Percentiles rank a stretch among this genome's conserved stretches.
These are phyloP conservation scores for Girardinichthys multiradiatus DNA, from an alignment of 2,113 vertebrate genomes.

Conservation along the genomic window DNA sequence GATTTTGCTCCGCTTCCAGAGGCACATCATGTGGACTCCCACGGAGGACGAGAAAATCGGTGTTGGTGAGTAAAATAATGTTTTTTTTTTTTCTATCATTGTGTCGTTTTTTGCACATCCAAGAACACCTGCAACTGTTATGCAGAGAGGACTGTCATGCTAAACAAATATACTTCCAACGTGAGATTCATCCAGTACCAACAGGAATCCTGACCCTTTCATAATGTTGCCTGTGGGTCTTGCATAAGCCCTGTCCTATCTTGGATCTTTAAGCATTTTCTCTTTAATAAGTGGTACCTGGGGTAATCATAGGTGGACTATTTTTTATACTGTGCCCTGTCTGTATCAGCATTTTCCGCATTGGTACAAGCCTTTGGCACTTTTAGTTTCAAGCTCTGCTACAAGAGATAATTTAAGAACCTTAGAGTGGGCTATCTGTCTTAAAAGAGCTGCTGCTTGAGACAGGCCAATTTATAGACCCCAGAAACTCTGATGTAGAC, in stretches of 20 bases:
- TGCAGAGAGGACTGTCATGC: background rate
- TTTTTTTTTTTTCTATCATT: background rate
- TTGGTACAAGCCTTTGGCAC: background rate
- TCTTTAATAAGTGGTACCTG: background rate
- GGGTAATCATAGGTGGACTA: background rate
- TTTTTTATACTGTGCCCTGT: background rate
- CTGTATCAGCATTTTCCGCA: background rate
- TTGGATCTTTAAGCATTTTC: background rate
- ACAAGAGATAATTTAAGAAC: background rate
- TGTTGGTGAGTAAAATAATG: slow-evolving; percentile 75
- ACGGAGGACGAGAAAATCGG: slow-evolving; percentile 83
- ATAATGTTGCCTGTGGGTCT: background rate
- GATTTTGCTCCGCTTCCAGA: slow-evolving; percentile 26
- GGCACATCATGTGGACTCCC: slow-evolving; percentile 80
- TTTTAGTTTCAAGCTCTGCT: background rate
- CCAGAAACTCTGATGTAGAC: background rate
- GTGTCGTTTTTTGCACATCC: no score
- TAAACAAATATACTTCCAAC: background rate
- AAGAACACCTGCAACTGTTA: background rate
- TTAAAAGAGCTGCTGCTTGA: background rate
- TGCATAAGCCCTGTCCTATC: background rate
- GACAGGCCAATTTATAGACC: background rate
- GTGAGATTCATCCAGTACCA: background rate
- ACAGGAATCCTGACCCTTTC: background rate
- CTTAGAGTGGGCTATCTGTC: background rate